Evolutionary conservation across 2,113 vertebrate genomes (phyloP).

Genomic region (Notiomystis cincta): DNA sequence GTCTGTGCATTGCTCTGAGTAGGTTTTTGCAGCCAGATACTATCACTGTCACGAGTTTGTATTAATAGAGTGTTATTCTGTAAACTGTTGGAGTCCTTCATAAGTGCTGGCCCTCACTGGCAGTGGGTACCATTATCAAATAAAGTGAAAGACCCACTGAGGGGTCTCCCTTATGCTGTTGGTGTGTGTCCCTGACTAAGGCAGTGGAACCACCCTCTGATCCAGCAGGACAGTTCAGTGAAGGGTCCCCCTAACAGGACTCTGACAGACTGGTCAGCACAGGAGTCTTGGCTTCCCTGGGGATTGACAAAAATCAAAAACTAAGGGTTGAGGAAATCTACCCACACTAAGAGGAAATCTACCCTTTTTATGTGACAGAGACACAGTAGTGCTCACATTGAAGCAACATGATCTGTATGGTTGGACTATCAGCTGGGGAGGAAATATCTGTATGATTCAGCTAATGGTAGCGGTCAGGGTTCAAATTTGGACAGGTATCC

Average conservation of each 20-base stretch:
- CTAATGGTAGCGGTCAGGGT: background rate
- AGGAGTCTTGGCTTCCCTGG: background rate
- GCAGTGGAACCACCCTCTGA: rapidly evolving
- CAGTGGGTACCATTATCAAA: background rate
- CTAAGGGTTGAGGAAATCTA: background rate
- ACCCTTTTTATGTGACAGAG: background rate
- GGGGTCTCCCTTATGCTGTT: background rate
- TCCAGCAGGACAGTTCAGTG: background rate
- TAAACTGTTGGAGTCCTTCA: background rate
- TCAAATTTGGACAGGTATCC: background rate
- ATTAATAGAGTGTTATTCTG: too few species aligned
- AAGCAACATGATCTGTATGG: background rate
- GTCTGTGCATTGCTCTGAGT: background rate
- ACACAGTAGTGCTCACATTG: background rate
- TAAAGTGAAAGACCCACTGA: background rate
- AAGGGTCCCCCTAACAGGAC: background rate
- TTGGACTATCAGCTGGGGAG: rapidly evolving
- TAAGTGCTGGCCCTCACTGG: background rate
- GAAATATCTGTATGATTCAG: background rate
- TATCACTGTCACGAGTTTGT: background rate
- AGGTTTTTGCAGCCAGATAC: background rate
- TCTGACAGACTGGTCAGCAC: background rate
- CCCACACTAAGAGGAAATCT: background rate
- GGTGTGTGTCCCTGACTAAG: background rate
- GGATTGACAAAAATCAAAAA: background rate